These are phyloP conservation scores for Crambe crambe DNA, from an alignment of 37 sponge, comb jelly and placozoan species.

Conservation along the genomic window DNA sequence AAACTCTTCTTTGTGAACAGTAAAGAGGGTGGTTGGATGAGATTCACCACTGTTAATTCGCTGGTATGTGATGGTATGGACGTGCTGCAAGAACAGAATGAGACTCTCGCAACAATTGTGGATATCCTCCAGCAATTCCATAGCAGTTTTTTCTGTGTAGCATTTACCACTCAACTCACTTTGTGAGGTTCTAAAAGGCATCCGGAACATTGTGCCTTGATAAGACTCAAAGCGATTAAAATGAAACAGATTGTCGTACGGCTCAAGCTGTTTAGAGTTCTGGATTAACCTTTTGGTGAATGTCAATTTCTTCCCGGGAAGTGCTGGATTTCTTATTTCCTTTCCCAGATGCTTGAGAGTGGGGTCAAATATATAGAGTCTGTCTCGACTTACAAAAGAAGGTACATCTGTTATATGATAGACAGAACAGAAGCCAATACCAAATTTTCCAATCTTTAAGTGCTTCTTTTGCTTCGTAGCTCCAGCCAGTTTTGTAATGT, in stretches of 20 bases:
- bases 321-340: slow-evolving; percentile 18
- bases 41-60: neutral
- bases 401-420: too few species aligned
- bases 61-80: slow-evolving; percentile 34
- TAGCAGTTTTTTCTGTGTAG: slow-evolving; percentile 20
- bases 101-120: slow-evolving; percentile 14
- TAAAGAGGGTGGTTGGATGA: too few species aligned
- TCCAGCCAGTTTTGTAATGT: too few species aligned
- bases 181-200: slow-evolving; percentile 55
- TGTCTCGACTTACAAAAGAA: slow-evolving; percentile 59
- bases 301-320: slow-evolving; percentile 46
- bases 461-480: slow-evolving; percentile 57
- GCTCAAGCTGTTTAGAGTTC: too few species aligned
- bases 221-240: slow-evolving; percentile 19
- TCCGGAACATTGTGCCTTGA: slow-evolving; percentile 68
- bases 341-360: slow-evolving; percentile 24
- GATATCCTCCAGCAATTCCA: slow-evolving; percentile 5
- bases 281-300: slow-evolving; percentile 2
- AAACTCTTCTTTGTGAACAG: too few species aligned
- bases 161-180: slow-evolving; percentile 47
- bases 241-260: slow-evolving; percentile 47
- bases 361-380: slow-evolving; percentile 65
- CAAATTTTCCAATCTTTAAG: slow-evolving; percentile 75
- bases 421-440: slow-evolving; percentile 68
- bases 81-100: slow-evolving; percentile 55